Conservation (phyloP, 2,797 vertebrate genomes). For the Luscinia megarhynchos region DNA sequence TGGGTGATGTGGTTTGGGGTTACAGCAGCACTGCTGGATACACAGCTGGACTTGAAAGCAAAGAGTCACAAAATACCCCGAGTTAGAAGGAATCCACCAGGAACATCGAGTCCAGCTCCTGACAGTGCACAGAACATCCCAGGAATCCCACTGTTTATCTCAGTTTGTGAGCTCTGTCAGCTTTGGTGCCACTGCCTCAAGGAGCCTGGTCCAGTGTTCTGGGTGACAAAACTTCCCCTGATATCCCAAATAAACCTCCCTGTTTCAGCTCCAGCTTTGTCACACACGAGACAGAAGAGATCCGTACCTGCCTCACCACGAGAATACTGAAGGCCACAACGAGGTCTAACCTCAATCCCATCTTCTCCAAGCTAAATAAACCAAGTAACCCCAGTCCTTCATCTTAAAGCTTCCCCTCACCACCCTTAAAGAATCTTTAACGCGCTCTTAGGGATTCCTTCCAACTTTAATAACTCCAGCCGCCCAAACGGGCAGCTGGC, state of each 20-base stretch:
- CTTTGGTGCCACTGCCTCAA: too few species aligned
- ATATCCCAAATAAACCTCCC: rapidly evolving
- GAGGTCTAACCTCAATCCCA: rapidly evolving
- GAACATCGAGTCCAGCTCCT: rapidly evolving
- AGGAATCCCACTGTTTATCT: rapidly evolving
- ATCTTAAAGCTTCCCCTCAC: rapidly evolving
- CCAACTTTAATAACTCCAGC: rapidly evolving
- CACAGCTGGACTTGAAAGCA: rapidly evolving
- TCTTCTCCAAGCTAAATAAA: not conserved
- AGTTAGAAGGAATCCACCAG: rapidly evolving
- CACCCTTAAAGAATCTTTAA: rapidly evolving
- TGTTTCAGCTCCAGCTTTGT: rapidly evolving
- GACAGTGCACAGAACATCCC: rapidly evolving
- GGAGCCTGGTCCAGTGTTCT: rapidly evolving
- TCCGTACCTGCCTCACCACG: rapidly evolving
- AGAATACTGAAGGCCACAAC: rapidly evolving
- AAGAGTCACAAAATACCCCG: not conserved
- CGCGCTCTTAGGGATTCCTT: rapidly evolving
- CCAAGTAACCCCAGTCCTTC: rapidly evolving
- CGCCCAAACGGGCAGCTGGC: rapidly evolving
- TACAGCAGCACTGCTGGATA: rapidly evolving
- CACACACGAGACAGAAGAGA: rapidly evolving
- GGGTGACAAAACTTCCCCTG: rapidly evolving
- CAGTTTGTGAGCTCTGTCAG: too few species aligned
- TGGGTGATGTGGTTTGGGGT: not conserved